phyloP scores from a whole-genome alignment of 2,113 vertebrate species.

The Sterrhoptilus dennistouni region DNA sequence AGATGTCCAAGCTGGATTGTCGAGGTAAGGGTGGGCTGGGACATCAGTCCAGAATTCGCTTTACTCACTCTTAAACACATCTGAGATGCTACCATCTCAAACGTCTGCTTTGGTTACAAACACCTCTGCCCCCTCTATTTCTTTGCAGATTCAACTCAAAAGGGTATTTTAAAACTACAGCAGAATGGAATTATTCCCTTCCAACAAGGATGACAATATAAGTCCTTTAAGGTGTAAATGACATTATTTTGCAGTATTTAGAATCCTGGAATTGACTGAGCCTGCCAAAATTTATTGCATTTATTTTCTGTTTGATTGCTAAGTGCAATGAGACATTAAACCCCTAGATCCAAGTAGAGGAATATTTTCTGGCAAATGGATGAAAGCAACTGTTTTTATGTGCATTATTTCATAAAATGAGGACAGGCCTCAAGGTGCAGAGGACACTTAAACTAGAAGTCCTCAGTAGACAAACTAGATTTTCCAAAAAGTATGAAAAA shows the following conservation, averaged over 20 bases:
- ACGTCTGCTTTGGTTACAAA: not conserved
- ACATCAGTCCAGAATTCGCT: not conserved
- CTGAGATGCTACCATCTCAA: not conserved
- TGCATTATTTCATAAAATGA: not conserved
- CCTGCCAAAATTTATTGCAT: not conserved
- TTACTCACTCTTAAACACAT: not conserved
- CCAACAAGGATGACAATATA: not conserved
- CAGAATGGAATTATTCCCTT: not conserved
- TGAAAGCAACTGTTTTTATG: not conserved
- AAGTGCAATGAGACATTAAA: slow-evolving; percentile 1
- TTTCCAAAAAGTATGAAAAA: not conserved
- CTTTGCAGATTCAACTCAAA: not conserved
- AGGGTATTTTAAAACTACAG: not conserved
- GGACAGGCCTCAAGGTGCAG: not conserved
- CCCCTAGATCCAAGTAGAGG: not conserved
- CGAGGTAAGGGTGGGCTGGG: not conserved
- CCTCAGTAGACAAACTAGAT: not conserved
- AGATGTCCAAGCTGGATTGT: not conserved
- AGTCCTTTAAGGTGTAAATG: not conserved
- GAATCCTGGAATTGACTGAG: not conserved
- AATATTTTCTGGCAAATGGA: not conserved
- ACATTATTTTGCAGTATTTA: not conserved
- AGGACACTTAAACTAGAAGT: not conserved
- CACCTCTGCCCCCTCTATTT: not conserved
- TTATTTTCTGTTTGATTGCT: not conserved